Evolutionary conservation across 2,113 vertebrate species (phyloP).

Genomic region (Solea senegalensis): DNA sequence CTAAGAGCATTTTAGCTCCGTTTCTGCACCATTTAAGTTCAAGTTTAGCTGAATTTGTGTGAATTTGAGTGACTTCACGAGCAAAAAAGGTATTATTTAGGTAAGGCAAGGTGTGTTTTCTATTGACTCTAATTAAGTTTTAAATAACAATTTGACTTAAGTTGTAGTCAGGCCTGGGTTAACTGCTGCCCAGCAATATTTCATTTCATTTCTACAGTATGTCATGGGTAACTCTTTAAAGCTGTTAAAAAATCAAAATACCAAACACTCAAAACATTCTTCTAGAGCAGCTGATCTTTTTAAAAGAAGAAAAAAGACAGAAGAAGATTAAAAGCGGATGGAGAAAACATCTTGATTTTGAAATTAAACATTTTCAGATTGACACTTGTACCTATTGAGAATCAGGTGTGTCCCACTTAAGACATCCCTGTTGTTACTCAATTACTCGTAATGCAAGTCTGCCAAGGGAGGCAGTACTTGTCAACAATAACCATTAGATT

Average conservation of each 20-base stretch:
- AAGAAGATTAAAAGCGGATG: background rate
- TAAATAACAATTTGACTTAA: too few relatives aligned
- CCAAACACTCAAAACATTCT: background rate
- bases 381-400: conserved; percentile 28
- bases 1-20: too few relatives aligned
- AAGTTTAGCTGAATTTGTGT: too few relatives aligned
- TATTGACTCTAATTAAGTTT: too few relatives aligned
- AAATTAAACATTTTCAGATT: conserved; percentile 4
- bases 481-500: conserved; percentile 73
- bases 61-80: too few relatives aligned
- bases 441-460: conserved; percentile 66
- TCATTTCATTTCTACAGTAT: too few relatives aligned
- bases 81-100: too few relatives aligned
- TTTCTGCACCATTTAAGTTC: background rate
- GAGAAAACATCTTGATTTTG: conserved; percentile 8
- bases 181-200: too few relatives aligned
- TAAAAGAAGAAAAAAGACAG: too few relatives aligned
- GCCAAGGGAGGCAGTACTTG: conserved; percentile 58
- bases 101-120: too few relatives aligned
- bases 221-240: conserved; percentile 8
- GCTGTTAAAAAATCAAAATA: conserved; percentile 28
- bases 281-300: background rate
- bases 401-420: conserved; percentile 19
- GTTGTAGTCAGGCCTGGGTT: too few relatives aligned
- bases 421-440: conserved; percentile 55